Evolutionary conservation across 1,140 invertebrate genomes (phyloP).

Genomic region (Polypedilum vanderplanki): DNA sequence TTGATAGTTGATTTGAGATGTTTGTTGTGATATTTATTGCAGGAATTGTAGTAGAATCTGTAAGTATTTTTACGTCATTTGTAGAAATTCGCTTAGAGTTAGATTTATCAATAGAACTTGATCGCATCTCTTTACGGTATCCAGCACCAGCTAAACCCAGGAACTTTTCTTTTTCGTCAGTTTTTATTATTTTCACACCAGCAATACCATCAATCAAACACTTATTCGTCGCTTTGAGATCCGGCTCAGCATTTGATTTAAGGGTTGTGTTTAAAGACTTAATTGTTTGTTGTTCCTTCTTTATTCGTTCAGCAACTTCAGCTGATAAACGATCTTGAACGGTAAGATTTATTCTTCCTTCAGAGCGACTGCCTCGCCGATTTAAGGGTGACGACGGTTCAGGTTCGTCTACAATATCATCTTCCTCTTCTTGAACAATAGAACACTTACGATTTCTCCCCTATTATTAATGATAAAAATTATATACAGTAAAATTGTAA

Average conservation of each 20-base stretch:
- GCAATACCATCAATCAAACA: slow-evolving; percentile 27
- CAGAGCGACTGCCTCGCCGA: slow-evolving; percentile 54
- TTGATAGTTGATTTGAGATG: slow-evolving; percentile 38
- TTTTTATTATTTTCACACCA: slow-evolving; percentile 30
- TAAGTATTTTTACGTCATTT: slow-evolving; percentile 46
- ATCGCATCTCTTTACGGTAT: slow-evolving; percentile 8
- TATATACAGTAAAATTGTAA: background rate
- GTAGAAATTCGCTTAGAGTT: slow-evolving; percentile 29
- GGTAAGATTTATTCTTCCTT: slow-evolving; percentile 54
- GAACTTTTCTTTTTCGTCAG: background rate
- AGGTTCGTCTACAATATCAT: slow-evolving; percentile 62
- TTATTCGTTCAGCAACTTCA: slow-evolving; percentile 35
- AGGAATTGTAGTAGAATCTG: slow-evolving; percentile 51
- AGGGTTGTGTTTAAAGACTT: slow-evolving; percentile 31
- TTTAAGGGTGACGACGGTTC: slow-evolving; percentile 37
- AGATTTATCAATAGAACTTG: slow-evolving; percentile 21
- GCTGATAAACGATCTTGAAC: slow-evolving; percentile 47
- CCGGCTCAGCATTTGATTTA: slow-evolving; percentile 32
- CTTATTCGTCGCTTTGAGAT: background rate
- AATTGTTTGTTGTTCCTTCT: slow-evolving; percentile 25
- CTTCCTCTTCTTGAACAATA: slow-evolving; percentile 80
- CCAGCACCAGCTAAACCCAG: background rate
- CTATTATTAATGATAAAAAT: slow-evolving; percentile 34
- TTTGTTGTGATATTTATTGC: slow-evolving; percentile 42
- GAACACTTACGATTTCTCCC: slow-evolving; percentile 71